Evolutionary conservation across 2,888 invertebrate genomes (phyloP), one percentile per base, ranked within the genome.

Genomic region (Hipparchia semele): DNA sequence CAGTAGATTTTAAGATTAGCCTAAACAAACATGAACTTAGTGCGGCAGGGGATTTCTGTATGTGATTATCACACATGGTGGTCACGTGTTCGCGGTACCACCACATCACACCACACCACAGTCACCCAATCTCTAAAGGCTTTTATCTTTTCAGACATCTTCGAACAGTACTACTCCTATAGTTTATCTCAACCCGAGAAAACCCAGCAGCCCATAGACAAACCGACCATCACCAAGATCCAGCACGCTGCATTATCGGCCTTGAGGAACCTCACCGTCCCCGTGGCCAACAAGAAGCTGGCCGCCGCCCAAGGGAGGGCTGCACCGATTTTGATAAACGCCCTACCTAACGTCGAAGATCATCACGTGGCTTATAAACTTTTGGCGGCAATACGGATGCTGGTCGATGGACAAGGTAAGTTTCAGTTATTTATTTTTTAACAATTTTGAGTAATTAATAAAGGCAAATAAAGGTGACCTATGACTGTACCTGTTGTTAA

Each of bases 301-400:
- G 95, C 98, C 62, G 94, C 97, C 56, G 94, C 96, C 70, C 95
- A 95, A 78, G 97, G 97, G 6, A 77, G 88, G 1, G 92, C 93
- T 0, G 87, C 88, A 0, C 84, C 89, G 0, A 8, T 87, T 53
- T 91, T 98, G 72, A 94, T 98, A 70, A 95, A 96, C 73, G 96
- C 96, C 3, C 93, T 97, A 82, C 96, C 97, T 0, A 89, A 92
- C 68, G 95, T 96, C 60, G 94, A 95, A 64, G 96, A 97, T 74
- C 96, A 96, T 71, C 96, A 97, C 46, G 98, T 98, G 1, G 96
- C 97, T 6, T 98, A 98, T 83, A 98, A 98, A 88, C 91, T 98
- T 75, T 86, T 98, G 68, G 98, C 98, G 3, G 97, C 98, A 0
- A 90, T 98, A 0, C 94, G 98, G 72, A 98, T 98, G 96, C 95